Conservation (phyloP, 2,797 vertebrate genomes). For the Huso huso region DNA sequence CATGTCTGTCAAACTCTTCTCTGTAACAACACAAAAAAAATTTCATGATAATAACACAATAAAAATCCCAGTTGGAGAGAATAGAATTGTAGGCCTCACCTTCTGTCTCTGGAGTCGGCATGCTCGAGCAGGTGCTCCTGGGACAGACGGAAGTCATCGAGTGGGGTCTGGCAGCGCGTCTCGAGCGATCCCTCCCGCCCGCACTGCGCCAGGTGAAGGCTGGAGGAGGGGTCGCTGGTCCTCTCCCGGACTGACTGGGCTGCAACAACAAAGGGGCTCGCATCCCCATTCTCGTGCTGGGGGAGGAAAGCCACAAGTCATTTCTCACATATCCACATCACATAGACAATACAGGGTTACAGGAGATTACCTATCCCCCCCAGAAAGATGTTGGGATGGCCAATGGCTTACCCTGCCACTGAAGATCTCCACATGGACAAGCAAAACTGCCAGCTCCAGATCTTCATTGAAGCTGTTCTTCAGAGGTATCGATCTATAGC, state of each 20-base stretch:
- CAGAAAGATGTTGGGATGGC: no score
- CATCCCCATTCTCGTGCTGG: constrained; percentile 84
- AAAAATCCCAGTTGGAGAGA: no score
- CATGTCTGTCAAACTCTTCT: no score
- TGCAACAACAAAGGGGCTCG: constrained; percentile 55
- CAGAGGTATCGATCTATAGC: constrained; percentile 87
- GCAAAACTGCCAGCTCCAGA: constrained; percentile 86
- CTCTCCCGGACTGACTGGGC: constrained; percentile 67
- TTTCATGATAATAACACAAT: no score
- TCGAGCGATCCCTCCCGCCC: constrained; percentile 82
- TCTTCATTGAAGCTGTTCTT: constrained; percentile 98
- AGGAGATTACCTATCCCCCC: neutral
- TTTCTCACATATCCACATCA: no score
- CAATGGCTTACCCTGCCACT: constrained; percentile 65
- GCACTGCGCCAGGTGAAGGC: constrained; percentile 67
- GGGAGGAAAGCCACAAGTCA: neutral
- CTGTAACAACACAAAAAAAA: no score
- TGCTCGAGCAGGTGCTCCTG: constrained; percentile 85
- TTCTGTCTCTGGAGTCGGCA: constrained; percentile 77
- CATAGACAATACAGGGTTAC: no score
- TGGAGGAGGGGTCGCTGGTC: constrained; percentile 56
- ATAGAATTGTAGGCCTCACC: constrained; percentile 46
- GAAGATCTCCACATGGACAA: constrained; percentile 78
- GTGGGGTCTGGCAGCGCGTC: constrained; percentile 79
- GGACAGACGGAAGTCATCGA: constrained; percentile 82